A percentile compares a stretch with the other conserved stretches of the same genome.
Evolutionary conservation across 2,888 invertebrate species (phyloP).

Genomic region (Oligia latruncula): DNA sequence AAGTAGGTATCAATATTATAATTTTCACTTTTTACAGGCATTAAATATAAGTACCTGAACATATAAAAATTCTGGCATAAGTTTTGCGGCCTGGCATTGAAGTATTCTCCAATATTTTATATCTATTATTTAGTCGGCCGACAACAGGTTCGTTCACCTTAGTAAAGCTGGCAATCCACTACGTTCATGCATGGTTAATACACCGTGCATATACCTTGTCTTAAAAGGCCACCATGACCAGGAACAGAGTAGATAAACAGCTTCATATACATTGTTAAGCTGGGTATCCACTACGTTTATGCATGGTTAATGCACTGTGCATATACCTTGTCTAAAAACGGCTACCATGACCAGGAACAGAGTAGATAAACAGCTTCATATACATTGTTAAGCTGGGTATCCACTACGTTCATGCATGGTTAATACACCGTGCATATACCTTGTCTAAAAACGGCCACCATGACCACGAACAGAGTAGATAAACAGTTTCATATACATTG

Average conservation of each 20-base stretch:
- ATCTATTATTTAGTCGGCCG: neutral
- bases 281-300: neutral
- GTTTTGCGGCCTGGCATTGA: slow-evolving; percentile 1
- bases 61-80: slow-evolving; percentile 9
- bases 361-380: slow-evolving; percentile 34
- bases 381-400: neutral
- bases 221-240: slow-evolving; percentile 40
- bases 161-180: slow-evolving; percentile 20
- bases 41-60: neutral
- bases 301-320: slow-evolving; percentile 3
- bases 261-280: slow-evolving; percentile 18
- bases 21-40: neutral
- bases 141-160: slow-evolving; percentile 6
- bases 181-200: neutral
- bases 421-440: neutral
- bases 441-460: slow-evolving; percentile 29
- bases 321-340: neutral
- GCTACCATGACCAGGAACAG: slow-evolving; percentile 33
- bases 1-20: neutral
- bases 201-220: neutral
- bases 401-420: slow-evolving; percentile 11
- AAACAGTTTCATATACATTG: slow-evolving; percentile 24
- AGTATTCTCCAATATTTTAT: neutral
- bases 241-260: slow-evolving; percentile 10
- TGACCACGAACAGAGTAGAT: slow-evolving; percentile 15